Conservation (phyloP, 2,113 vertebrate genomes). For the Piprites chloris region DNA sequence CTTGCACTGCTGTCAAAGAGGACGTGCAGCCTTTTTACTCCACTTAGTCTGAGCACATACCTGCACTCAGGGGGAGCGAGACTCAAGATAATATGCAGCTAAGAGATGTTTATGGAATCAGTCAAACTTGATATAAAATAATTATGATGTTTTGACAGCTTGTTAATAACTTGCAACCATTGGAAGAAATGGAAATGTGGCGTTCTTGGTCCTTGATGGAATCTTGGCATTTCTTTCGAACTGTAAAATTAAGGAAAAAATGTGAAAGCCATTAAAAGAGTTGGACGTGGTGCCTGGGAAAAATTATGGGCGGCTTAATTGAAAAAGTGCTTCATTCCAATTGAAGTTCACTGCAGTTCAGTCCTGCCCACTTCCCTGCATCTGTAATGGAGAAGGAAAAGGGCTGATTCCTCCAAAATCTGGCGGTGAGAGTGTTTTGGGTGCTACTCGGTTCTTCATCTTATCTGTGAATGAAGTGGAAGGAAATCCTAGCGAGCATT, state of each 20-base stretch:
- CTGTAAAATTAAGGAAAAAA: conserved; percentile 65
- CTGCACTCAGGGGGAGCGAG: background rate
- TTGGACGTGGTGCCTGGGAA: conserved; percentile 18
- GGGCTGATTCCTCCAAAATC: background rate
- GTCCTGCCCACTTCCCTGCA: background rate
- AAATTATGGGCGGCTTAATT: conserved; percentile 46
- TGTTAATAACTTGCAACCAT: conserved; percentile 64
- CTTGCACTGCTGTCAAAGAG: background rate
- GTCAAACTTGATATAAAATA: conserved; percentile 64
- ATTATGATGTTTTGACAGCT: conserved; percentile 70
- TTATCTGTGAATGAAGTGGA: conserved; percentile 42
- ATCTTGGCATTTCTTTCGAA: conserved; percentile 58
- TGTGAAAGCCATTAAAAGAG: conserved; percentile 55
- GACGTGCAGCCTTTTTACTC: background rate
- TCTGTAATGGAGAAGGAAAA: background rate
- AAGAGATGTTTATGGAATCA: conserved; percentile 61
- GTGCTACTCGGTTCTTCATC: background rate
- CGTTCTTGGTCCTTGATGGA: conserved; percentile 40
- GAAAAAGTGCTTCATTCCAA: background rate
- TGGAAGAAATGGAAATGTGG: conserved; percentile 43
- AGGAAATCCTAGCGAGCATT: conserved; percentile 18
- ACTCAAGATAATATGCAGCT: background rate
- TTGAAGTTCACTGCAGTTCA: conserved; percentile 7
- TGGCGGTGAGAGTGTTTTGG: background rate
- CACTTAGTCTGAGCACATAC: background rate